Evolutionary conservation across 1,140 invertebrate species (phyloP).

Genomic region (Zaprionus kolodkinae): DNA sequence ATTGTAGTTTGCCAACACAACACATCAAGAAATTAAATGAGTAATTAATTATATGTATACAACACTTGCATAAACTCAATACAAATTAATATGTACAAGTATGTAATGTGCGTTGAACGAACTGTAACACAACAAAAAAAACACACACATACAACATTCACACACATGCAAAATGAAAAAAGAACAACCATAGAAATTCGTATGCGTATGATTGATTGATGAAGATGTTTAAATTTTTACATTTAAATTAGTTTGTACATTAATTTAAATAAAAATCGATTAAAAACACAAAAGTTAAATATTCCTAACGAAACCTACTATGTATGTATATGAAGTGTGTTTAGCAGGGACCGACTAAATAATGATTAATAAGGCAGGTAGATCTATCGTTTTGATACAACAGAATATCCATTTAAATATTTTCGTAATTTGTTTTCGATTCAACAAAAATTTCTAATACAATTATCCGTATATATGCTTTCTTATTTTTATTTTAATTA

Average conservation of each 20-base stretch:
- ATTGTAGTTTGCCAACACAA: conserved; percentile 48
- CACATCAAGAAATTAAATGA: conserved; percentile 31
- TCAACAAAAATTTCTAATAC: neutral
- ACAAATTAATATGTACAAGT: conserved; percentile 49
- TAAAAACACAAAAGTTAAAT: conserved; percentile 44
- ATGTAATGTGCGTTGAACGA: conserved; percentile 56
- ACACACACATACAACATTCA: conserved; percentile 32
- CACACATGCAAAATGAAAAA: conserved; percentile 31
- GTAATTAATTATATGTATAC: conserved; percentile 66
- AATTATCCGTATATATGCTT: conserved; percentile 12
- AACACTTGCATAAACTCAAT: conserved; percentile 69
- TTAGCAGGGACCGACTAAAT: conserved; percentile 32
- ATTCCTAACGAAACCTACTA: conserved; percentile 16
- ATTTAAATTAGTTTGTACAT: conserved; percentile 81
- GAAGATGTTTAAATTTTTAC: conserved; percentile 78
- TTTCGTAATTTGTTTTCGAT: conserved; percentile 8
- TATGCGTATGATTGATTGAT: conserved; percentile 60
- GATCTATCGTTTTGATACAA: neutral
- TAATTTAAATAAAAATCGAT: conserved; percentile 83
- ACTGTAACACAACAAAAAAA: conserved; percentile 50
- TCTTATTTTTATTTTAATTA: conserved; percentile 37
- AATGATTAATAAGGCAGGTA: conserved; percentile 26
- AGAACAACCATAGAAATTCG: conserved; percentile 67
- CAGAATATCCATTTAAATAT: conserved; percentile 2
- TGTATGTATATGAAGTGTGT: conserved; percentile 26